phyloP scores from a whole-genome alignment of 2,113 vertebrate species.

The Peromyscus maniculatus region DNA sequence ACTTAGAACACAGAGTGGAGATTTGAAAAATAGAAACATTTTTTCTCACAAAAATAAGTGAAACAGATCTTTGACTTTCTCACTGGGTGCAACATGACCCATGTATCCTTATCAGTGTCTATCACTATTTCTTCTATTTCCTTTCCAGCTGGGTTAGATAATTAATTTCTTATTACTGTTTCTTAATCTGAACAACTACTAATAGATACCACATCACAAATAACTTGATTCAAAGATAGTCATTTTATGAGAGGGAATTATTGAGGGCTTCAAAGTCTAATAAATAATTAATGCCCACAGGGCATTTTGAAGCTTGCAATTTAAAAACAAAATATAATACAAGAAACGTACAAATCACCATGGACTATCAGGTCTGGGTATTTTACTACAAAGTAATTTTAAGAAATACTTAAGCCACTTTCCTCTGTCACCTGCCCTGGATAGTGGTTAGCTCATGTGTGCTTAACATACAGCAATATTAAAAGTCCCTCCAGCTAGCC shows the following conservation, averaged over 20 bases:
- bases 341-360: slow-evolving; percentile 5
- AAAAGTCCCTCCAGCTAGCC: not conserved
- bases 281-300: slow-evolving; percentile 50
- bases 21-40: not conserved
- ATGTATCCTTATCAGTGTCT: not conserved
- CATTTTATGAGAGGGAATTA: slow-evolving; percentile 26
- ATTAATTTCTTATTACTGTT: slow-evolving; percentile 68
- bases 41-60: not conserved
- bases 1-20: not conserved
- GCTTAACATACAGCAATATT: not conserved
- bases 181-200: slow-evolving; percentile 35
- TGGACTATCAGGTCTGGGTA: not conserved
- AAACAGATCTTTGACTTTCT: not conserved
- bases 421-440: not conserved
- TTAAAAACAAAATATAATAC: not conserved
- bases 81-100: not conserved
- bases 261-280: not conserved
- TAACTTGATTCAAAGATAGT: slow-evolving; percentile 41
- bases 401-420: slow-evolving; percentile 14
- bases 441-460: not conserved
- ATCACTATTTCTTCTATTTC: not conserved
- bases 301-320: slow-evolving; percentile 16
- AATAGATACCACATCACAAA: slow-evolving; percentile 8
- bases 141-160: slow-evolving; percentile 53
- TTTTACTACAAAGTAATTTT: slow-evolving; percentile 32